Evolutionary conservation across 2,797 vertebrate species (phyloP).

Genomic region (Liasis olivaceus): DNA sequence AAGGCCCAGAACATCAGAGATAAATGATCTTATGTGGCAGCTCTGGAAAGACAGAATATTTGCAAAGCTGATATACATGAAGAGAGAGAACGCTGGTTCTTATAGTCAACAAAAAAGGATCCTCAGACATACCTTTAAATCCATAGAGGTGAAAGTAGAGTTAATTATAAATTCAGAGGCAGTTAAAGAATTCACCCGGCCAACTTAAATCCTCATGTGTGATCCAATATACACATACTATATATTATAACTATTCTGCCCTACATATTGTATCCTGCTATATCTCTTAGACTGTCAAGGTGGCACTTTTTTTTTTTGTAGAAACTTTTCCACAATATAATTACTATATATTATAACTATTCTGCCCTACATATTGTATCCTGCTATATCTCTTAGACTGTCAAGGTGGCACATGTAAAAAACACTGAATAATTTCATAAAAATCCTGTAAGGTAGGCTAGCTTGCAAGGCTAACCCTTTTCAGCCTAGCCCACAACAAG

Average conservation of each 20-base stretch:
- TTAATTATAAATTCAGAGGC: background rate
- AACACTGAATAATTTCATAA: background rate
- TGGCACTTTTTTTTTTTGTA: no score
- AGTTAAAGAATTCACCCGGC: background rate
- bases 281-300: background rate
- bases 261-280: background rate
- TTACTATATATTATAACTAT: no score
- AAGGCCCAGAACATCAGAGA: background rate
- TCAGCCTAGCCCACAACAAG: background rate
- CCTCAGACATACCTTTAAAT: background rate
- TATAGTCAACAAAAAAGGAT: background rate
- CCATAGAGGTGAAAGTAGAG: background rate
- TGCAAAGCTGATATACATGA: background rate
- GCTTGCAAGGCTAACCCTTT: background rate
- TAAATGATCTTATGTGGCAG: background rate
- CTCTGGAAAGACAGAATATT: background rate
- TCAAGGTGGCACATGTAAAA: background rate
- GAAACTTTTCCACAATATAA: no score
- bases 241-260: background rate
- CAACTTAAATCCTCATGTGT: background rate
- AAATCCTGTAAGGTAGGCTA: background rate
- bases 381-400: background rate
- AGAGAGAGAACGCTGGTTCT: no score
- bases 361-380: background rate
- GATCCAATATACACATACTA: background rate